Percentiles rank a stretch among this genome's conserved stretches.
Evolutionary conservation across 2,113 vertebrate species (phyloP).

Genomic region (Xenotilapia longispinis): DNA sequence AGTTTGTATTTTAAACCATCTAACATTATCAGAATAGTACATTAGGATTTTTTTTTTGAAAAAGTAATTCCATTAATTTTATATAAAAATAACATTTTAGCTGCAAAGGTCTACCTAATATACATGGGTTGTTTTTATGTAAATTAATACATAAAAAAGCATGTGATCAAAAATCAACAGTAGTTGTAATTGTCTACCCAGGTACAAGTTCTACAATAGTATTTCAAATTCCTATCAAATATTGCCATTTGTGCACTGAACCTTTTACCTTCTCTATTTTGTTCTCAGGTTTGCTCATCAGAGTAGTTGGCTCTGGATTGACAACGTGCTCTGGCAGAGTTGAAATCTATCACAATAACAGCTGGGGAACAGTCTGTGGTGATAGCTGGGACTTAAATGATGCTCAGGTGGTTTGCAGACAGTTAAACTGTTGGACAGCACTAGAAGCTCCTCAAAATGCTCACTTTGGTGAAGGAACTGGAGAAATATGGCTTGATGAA

Average conservation of each 20-base stretch:
- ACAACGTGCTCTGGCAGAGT: neutral
- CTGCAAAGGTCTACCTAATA: neutral
- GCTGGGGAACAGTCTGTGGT: neutral
- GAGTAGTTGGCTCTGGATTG: neutral
- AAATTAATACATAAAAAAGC: neutral
- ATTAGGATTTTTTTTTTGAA: neutral
- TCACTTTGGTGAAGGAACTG: neutral
- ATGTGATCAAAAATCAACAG: neutral
- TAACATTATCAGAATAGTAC: neutral
- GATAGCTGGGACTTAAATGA: neutral
- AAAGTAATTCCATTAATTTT: neutral
- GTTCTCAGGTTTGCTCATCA: neutral
- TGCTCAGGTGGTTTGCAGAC: neutral
- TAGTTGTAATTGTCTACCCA: neutral
- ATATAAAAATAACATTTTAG: neutral
- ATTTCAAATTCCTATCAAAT: neutral
- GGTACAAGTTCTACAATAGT: neutral
- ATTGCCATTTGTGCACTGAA: neutral
- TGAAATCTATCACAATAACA: neutral
- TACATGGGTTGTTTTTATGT: neutral
- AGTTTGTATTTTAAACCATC: neutral
- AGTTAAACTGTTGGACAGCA: neutral
- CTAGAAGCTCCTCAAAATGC: accelerated
- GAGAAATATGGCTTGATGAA: neutral
- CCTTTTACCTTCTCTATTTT: neutral